These are phyloP conservation scores for Cataglyphis albicans DNA, from an alignment of 2,888 invertebrate species.

Conservation along the genomic window DNA sequence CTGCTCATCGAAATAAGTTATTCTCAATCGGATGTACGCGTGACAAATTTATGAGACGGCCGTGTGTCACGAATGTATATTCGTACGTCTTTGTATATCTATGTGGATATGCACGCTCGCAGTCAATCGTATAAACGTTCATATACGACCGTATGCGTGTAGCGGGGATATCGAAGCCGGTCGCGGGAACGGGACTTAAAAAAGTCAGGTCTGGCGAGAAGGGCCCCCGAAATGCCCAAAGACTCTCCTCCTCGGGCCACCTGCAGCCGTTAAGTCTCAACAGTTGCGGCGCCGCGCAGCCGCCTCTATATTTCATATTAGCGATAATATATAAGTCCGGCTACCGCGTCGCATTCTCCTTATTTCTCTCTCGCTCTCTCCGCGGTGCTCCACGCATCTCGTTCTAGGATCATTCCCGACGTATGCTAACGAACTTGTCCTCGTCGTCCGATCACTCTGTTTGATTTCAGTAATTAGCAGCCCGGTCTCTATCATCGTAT, in stretches of 20 bases:
- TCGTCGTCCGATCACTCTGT: neutral
- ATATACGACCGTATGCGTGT: neutral
- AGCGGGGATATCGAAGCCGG: conserved; percentile 54
- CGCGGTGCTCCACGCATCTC: conserved; percentile 15
- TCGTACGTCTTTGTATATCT: neutral
- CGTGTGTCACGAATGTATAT: conserved; percentile 48
- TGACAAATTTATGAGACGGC: conserved; percentile 83
- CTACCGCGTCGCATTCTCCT: conserved; percentile 48
- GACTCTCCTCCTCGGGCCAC: conserved; percentile 72
- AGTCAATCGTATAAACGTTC: neutral
- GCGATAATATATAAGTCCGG: conserved; percentile 78
- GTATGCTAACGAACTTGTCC: conserved; percentile 60
- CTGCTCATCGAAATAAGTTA: conserved; percentile 77
- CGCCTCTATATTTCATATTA: conserved; percentile 83
- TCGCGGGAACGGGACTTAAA: conserved; percentile 62
- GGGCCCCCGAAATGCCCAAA: conserved; percentile 53
- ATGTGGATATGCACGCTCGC: neutral
- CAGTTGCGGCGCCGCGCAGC: conserved; percentile 79
- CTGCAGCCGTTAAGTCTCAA: conserved; percentile 83
- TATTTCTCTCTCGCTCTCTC: conserved; percentile 15
- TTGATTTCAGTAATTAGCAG: conserved; percentile 42
- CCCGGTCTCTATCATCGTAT: neutral
- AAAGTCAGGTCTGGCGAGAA: conserved; percentile 54
- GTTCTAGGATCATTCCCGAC: conserved; percentile 51
- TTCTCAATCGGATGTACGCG: conserved; percentile 79